Evolutionary conservation across 2,797 vertebrate species (phyloP).

Genomic region (Choloepus didactylus): DNA sequence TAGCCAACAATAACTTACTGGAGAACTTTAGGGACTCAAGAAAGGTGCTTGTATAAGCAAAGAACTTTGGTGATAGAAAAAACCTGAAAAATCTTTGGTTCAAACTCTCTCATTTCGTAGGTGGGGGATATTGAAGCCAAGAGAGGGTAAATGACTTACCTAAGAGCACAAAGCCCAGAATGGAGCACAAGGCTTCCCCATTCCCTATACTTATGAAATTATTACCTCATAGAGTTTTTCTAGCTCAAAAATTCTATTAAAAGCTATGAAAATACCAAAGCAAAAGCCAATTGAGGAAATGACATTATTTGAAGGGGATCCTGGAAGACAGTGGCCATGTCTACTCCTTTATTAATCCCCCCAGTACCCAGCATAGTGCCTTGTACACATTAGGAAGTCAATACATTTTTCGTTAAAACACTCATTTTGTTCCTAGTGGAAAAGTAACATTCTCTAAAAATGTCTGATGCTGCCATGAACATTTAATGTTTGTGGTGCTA

Average conservation of each 20-base stretch:
- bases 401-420: not conserved
- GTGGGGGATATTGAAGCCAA: not conserved
- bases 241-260: not conserved
- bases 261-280: not conserved
- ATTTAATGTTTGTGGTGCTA: not conserved
- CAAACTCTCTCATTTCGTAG: not conserved
- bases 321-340: not conserved
- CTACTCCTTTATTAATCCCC: not conserved
- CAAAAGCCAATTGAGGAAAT: slow-evolving; percentile 10
- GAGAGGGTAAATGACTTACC: not conserved
- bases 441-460: slow-evolving; percentile 31
- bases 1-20: not conserved
- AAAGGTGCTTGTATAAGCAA: not conserved
- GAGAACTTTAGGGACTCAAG: not conserved
- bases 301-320: not conserved
- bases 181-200: not conserved
- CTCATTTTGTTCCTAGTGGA: slow-evolving; percentile 3
- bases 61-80: not conserved
- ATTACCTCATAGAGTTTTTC: not conserved
- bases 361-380: not conserved
- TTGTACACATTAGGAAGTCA: not conserved
- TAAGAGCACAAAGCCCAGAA: not conserved
- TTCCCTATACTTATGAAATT: not conserved
- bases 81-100: not conserved
- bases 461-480: not conserved